These are phyloP conservation scores for Drosophila sechellia DNA, from an alignment of 1,140 invertebrate genomes.

Conservation along the genomic window DNA sequence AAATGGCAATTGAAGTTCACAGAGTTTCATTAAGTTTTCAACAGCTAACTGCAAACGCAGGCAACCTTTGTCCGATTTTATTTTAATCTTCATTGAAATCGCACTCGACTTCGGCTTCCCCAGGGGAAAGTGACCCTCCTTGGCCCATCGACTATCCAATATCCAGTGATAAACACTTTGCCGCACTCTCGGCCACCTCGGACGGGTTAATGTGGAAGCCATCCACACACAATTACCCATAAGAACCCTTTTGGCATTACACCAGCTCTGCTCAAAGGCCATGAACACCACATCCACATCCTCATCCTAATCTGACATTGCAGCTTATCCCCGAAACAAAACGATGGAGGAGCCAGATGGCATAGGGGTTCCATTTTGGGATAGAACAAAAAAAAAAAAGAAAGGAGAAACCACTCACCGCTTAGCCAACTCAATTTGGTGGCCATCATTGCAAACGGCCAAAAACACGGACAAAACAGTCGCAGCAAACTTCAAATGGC, in stretches of 20 bases:
- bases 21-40: slow-evolving; percentile 38
- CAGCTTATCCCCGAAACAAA: slow-evolving; percentile 62
- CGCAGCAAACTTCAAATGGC: slow-evolving; percentile 73
- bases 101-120: slow-evolving; percentile 26
- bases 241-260: slow-evolving; percentile 78
- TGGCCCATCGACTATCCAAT: slow-evolving; percentile 4
- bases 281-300: slow-evolving; percentile 42
- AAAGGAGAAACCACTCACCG: slow-evolving; percentile 42
- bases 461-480: slow-evolving; percentile 60
- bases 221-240: slow-evolving; percentile 70
- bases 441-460: slow-evolving; percentile 73
- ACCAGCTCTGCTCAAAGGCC: slow-evolving; percentile 24
- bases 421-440: slow-evolving; percentile 60
- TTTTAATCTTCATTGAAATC: slow-evolving; percentile 45
- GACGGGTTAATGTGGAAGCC: slow-evolving; percentile 37
- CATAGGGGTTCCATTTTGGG: not conserved
- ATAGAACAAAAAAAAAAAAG: slow-evolving; percentile 5
- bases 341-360: slow-evolving; percentile 4
- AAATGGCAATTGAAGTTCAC: slow-evolving; percentile 33
- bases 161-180: slow-evolving; percentile 51
- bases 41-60: slow-evolving; percentile 26
- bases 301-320: slow-evolving; percentile 66
- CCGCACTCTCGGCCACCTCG: slow-evolving; percentile 24
- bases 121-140: slow-evolving; percentile 18
- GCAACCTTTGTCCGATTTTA: slow-evolving; percentile 14